A percentile compares a stretch with the other conserved stretches of the same genome.
These are phyloP conservation scores for Hydrotaea cyrtoneurina DNA, from an alignment of 2,888 invertebrate species.

Conservation along the genomic window DNA sequence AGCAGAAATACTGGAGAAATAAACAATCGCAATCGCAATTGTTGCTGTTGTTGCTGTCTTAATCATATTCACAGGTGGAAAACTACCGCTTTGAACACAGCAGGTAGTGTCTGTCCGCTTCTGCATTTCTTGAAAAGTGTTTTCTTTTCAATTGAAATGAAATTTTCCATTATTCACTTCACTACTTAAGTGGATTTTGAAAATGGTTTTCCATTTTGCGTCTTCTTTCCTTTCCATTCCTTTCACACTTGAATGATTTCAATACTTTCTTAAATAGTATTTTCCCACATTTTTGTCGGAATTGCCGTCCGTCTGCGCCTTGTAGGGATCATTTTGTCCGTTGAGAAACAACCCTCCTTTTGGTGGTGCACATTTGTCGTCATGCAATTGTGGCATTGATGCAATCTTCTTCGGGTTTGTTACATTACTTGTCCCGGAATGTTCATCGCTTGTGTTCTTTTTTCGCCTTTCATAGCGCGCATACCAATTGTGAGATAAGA, in stretches of 20 bases:
- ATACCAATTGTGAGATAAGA: slow-evolving; percentile 11
- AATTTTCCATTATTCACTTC: neutral
- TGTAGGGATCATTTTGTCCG: slow-evolving; percentile 3
- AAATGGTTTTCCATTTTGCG: slow-evolving; percentile 1
- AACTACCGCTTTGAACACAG: neutral
- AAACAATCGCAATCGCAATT: neutral
- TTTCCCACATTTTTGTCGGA: slow-evolving; percentile 54
- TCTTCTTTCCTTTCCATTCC: slow-evolving; percentile 5
- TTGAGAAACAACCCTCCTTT: slow-evolving; percentile 4
- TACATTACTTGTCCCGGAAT: neutral
- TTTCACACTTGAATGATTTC: slow-evolving; percentile 56
- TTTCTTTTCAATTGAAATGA: slow-evolving; percentile 22
- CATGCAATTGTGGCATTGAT: slow-evolving; percentile 20
- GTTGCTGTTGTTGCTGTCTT: neutral
- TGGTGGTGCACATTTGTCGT: neutral
- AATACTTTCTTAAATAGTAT: slow-evolving; percentile 7
- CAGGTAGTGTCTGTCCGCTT: neutral
- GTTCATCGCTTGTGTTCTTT: neutral
- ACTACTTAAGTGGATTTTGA: slow-evolving; percentile 1
- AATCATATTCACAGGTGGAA: slow-evolving; percentile 8
- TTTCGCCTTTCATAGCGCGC: neutral
- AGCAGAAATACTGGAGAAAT: neutral
- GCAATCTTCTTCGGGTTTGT: neutral
- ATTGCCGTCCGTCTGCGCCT: neutral
- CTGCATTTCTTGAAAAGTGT: neutral